Base-by-base conservation (phyloP, 2,888 invertebrate species). In the Diaperis boleti region DNA sequence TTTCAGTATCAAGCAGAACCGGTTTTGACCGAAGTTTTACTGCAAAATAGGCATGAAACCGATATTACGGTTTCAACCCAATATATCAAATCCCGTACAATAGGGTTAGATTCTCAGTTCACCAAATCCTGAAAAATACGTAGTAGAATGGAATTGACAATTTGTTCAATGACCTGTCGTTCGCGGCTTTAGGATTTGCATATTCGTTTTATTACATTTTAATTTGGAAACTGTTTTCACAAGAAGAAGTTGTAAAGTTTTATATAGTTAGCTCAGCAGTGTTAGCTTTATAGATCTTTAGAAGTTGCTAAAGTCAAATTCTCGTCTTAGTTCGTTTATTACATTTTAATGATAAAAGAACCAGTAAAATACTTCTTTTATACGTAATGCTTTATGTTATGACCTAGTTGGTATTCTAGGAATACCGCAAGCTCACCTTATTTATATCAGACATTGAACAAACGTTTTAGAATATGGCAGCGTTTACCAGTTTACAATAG, bases 71-170 rank as follows among this genome's bases (percentile, higher is more conserved):
- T 49, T 59, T 41, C 49, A 49, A 59, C 64, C 54, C 55, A 47
- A 67, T 69, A 68, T 68, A 68, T 71, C 69, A 69, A 69, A 67
- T 65, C 65, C 62, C 62, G 37, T 66, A 69, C 71, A 70, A 71
- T 68, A 64, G 67, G 67, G 66, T 71, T 71, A 69, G 69, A 67
- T 69, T 68, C 57, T 42, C 69, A 67, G 66, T 64, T 67, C 67
- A 55, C 57, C 65, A 70, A 68, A 66, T 69, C 66, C 67, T 68
- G 72, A 68, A 72, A 70, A 70, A 72, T 70, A 67, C 69, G 67
- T 63, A 55, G 47, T 55, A 64, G 66, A 62, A 62, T 62, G 50
- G 57, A 62, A 62, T 62, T 62, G 62, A 62, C 57, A 62, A 62
- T 62, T 56, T 62, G 62, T 50, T 62, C 62, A 62, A 62, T 62